Base-by-base conservation (phyloP, 2,888 invertebrate genomes). In the Hedya salicella region DNA sequence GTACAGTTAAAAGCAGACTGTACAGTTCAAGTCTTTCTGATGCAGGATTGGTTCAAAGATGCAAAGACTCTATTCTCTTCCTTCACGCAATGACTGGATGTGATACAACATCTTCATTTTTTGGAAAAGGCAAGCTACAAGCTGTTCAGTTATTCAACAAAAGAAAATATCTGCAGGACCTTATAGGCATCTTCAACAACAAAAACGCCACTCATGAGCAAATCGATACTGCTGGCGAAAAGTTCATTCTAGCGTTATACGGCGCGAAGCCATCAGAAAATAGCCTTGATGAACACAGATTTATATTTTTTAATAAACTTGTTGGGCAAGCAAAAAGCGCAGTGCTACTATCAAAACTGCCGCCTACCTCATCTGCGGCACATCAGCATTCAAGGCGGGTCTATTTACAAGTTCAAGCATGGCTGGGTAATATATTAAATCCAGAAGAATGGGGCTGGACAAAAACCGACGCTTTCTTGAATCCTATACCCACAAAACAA, bases 361-460 rank as follows among this genome's bases (percentile, higher is more conserved):
- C 54, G 39, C 54, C 42, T 54, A 54, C 54, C 5, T 54, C 54
- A 54, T 54, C 54, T 13, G 54, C 54, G 40, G 54, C 54, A 40
- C 54, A 54, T 54, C 39, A 54, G 11, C 48, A 48, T n/a, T 48
- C n/a, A 13, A 48, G 48, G n/a, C n/a, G 48, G n/a, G 48, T 25
- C 19, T 48, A 48, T 25, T 6, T 48, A 1, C 48, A 48, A n/a
- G 48, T 48, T 4, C 48, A 25, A n/a, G 25, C 21, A 17, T 54
- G 42, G 54, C 40, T 39, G 53, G 53, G 53, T 4, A 53, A 53
- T 53, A n/a, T 30, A 9, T 53, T 53, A 53, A 36, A 53, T 46
- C 46, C 46, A 19, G 19, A 46, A 46, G 46, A 46, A 46, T 46
- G 46, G 46, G 46, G 46, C 19, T 49, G 49, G 49, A 17, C 49